These are phyloP conservation scores for Phalanger gymnotis DNA, from an alignment of 2,797 vertebrate species.

Conservation along the genomic window DNA sequence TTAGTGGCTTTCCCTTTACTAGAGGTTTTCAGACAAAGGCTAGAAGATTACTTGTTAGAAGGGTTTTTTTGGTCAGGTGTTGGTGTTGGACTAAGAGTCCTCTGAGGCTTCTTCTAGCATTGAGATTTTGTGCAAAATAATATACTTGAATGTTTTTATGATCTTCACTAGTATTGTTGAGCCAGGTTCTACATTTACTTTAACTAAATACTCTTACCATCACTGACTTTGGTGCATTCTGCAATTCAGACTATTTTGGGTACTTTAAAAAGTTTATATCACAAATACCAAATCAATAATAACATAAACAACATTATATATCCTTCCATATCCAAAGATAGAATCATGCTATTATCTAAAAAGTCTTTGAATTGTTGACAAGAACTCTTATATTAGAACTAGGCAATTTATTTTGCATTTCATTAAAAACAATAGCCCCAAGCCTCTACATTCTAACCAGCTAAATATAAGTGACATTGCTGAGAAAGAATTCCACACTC, in stretches of 20 bases:
- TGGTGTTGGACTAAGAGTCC: not conserved
- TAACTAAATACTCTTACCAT: not conserved
- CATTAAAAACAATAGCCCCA: not conserved
- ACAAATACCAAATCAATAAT: not conserved
- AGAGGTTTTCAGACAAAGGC: not conserved
- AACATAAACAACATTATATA: not conserved
- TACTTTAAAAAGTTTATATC: not conserved
- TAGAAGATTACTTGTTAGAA: not conserved
- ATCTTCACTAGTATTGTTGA: not conserved
- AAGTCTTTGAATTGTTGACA: not conserved
- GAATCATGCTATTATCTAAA: not conserved
- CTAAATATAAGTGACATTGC: not conserved
- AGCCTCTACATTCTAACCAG: not conserved
- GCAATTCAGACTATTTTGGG: not conserved
- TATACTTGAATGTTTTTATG: not conserved
- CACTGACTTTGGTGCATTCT: not conserved
- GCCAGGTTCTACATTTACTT: not conserved
- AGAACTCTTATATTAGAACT: not conserved
- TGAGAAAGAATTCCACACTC: not conserved
- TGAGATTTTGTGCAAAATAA: not conserved
- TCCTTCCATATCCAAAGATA: not conserved
- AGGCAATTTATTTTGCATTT: constrained; percentile 42
- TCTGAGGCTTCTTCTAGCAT: not conserved
- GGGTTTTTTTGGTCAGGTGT: not conserved
- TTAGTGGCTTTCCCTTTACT: not conserved